Evolutionary conservation across 2,113 vertebrate genomes (phyloP).

Genomic region (Notarius quadriscutis): DNA sequence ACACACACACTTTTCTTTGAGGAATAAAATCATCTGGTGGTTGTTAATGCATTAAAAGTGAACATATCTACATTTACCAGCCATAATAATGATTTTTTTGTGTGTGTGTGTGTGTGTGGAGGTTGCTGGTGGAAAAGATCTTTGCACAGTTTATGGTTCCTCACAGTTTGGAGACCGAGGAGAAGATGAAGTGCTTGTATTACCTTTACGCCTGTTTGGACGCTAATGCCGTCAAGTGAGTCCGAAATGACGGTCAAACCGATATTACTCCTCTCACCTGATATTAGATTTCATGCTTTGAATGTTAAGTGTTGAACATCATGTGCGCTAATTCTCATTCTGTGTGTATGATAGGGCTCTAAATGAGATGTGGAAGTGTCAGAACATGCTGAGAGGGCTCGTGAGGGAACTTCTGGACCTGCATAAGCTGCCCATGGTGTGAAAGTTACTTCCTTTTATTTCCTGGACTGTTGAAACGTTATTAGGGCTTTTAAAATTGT

Average conservation of each 20-base stretch:
- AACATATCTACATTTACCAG: background rate
- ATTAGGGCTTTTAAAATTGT: background rate
- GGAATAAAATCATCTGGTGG: background rate
- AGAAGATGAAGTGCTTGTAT: constrained; percentile 99
- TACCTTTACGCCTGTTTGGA: constrained; percentile 98
- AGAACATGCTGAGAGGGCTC: constrained; percentile 95
- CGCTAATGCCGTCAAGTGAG: constrained; percentile 98
- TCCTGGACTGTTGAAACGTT: background rate
- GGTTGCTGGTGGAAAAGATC: constrained; percentile 96
- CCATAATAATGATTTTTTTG: background rate
- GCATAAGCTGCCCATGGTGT: constrained; percentile 92
- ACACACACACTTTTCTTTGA: too few species aligned
- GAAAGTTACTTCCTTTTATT: constrained; percentile 29
- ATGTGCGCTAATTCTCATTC: too few species aligned
- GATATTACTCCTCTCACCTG: background rate
- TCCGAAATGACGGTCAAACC: constrained; percentile 41
- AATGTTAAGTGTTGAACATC: background rate
- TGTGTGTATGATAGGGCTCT: constrained; percentile 78
- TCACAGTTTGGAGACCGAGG: constrained; percentile 96
- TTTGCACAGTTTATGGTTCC: constrained; percentile 98
- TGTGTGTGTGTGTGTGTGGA: constrained; percentile 57
- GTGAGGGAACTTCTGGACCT: constrained; percentile 94
- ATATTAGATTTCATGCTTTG: background rate
- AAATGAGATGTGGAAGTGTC: constrained; percentile 99
- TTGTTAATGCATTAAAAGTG: too few species aligned